A percentile compares a stretch with the other conserved stretches of the same genome.
These are phyloP conservation scores for Redunca redunca DNA, from an alignment of 2,113 vertebrate genomes.

Conservation along the genomic window DNA sequence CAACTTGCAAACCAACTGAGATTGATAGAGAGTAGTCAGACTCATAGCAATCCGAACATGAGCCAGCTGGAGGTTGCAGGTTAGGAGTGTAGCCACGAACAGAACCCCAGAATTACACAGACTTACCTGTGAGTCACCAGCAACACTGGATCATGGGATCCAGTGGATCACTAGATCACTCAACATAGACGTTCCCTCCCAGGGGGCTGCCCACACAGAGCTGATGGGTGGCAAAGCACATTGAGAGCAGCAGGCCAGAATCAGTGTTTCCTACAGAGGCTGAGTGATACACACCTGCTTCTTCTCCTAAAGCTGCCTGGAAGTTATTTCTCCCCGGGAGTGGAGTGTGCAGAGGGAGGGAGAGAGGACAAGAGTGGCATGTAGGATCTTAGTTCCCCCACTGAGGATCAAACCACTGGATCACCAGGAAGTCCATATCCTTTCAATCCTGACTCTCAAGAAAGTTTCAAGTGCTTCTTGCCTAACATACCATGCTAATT, in stretches of 20 bases:
- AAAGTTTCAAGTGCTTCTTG: neutral
- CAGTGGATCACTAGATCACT: neutral
- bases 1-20: neutral
- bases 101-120: neutral
- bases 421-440: neutral
- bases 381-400: neutral
- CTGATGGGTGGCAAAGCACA: neutral
- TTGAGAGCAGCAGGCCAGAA: neutral
- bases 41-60: neutral
- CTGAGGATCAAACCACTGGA: neutral
- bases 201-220: neutral
- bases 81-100: neutral
- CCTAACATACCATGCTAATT: neutral
- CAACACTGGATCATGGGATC: neutral
- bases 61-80: neutral
- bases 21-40: neutral
- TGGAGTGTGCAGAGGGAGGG: neutral
- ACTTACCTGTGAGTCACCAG: neutral
- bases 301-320: neutral
- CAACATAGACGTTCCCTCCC: neutral
- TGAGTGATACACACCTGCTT: neutral
- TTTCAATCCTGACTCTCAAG: neutral
- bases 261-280: neutral
- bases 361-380: neutral
- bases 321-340: neutral